Evolutionary conservation across 2,113 vertebrate genomes (phyloP).

Genomic region (Oreochromis tanganicae): DNA sequence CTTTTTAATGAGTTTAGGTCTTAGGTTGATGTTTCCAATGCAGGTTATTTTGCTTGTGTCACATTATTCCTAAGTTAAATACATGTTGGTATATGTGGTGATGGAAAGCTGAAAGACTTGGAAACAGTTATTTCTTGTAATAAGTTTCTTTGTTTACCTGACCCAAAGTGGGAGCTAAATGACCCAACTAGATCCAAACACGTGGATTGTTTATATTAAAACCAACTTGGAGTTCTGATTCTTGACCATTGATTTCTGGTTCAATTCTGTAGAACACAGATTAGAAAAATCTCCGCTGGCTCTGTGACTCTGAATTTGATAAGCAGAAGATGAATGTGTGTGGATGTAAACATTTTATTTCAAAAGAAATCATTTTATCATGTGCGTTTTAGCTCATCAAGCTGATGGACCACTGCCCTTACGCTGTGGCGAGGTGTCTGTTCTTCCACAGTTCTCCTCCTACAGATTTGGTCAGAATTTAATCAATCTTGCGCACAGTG

Average conservation of each 20-base stretch:
- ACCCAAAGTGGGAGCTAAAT: not conserved
- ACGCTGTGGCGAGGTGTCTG: not conserved
- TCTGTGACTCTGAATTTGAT: not conserved
- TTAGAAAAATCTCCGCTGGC: fast-evolving
- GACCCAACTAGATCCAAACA: not conserved
- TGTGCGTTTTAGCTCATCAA: fast-evolving
- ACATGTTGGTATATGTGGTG: not conserved
- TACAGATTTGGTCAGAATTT: not conserved
- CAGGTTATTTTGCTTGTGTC: not conserved
- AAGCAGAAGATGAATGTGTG: not conserved
- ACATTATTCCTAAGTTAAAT: not conserved
- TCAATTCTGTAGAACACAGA: not conserved
- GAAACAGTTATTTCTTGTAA: not conserved
- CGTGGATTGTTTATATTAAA: fast-evolving
- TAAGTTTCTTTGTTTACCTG: not conserved
- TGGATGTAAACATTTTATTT: not conserved
- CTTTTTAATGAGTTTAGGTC: not conserved
- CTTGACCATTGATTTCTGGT: not conserved
- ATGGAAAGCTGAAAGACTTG: not conserved
- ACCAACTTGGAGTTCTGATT: not conserved
- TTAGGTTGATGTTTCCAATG: not conserved
- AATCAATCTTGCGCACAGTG: not conserved
- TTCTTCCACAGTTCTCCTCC: not conserved
- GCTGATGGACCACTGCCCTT: fast-evolving
- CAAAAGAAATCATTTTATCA: not conserved